phyloP scores from a whole-genome alignment of 2,797 vertebrate species.

The Meriones psammophilus region DNA sequence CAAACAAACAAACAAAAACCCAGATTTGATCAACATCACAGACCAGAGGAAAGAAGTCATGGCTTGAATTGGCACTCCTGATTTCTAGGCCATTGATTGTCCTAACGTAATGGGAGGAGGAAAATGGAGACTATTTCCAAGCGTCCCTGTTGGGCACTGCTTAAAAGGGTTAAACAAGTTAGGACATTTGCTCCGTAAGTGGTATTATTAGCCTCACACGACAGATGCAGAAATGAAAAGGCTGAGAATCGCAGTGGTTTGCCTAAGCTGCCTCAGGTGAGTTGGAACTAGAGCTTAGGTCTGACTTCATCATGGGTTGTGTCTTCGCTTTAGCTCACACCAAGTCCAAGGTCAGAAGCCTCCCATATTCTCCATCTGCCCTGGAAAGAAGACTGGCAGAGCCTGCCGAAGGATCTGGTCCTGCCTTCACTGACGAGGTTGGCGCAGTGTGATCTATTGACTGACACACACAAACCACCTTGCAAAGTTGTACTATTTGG shows the following conservation, averaged over 20 bases:
- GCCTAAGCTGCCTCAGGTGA: neutral
- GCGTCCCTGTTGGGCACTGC: neutral
- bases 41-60: neutral
- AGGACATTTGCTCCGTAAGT: neutral
- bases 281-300: neutral
- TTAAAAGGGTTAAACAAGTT: neutral
- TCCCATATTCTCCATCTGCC: neutral
- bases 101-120: neutral
- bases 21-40: neutral
- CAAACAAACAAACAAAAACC: neutral
- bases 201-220: neutral
- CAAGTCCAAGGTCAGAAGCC: neutral
- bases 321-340: neutral
- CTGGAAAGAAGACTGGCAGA: neutral
- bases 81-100: neutral
- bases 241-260: constrained; percentile 1
- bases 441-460: neutral
- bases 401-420: neutral
- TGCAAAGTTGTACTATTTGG: neutral
- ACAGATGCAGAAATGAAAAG: neutral
- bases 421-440: neutral
- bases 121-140: neutral
- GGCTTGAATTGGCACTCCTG: neutral
- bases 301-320: neutral
- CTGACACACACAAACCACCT: neutral